These are phyloP conservation scores for Campoletis raptor DNA, from an alignment of 2,888 invertebrate species.

Conservation along the genomic window DNA sequence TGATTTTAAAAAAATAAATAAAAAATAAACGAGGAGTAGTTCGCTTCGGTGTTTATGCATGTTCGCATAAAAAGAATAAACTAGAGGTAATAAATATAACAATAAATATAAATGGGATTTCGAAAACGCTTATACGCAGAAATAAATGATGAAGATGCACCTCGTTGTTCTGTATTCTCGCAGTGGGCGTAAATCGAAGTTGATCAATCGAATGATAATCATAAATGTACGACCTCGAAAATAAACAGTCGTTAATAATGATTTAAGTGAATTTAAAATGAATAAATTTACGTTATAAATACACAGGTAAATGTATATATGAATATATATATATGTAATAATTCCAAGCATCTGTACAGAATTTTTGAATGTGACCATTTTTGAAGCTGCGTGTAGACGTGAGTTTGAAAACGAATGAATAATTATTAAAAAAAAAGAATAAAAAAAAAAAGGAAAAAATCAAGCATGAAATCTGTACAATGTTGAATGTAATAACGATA, in stretches of 20 bases:
- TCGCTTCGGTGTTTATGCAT: constrained; percentile 54
- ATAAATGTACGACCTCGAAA: constrained; percentile 34
- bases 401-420: not conserved
- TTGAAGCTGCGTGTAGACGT: constrained; percentile 1
- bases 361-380: constrained; percentile 13
- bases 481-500: constrained; percentile 39
- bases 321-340: constrained; percentile 33
- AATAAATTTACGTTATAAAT: not conserved
- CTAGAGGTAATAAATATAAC: constrained; percentile 2
- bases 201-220: constrained; percentile 60
- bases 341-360: constrained; percentile 52
- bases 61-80: constrained; percentile 38
- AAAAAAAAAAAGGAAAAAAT: not conserved
- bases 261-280: not conserved
- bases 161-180: constrained; percentile 21
- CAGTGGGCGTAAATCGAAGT: constrained; percentile 31
- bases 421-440: not conserved
- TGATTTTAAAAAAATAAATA: too few relatives aligned
- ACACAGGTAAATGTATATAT: constrained; percentile 40
- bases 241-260: constrained; percentile 32
- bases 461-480: constrained; percentile 17
- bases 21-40: constrained; percentile 39
- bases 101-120: constrained; percentile 54
- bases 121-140: constrained; percentile 61
- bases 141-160: constrained; percentile 22